A percentile compares a stretch with the other conserved stretches of the same genome.
phyloP scores from a whole-genome alignment of 2,888 invertebrate genomes.

The Ischnus inquisitorius region DNA sequence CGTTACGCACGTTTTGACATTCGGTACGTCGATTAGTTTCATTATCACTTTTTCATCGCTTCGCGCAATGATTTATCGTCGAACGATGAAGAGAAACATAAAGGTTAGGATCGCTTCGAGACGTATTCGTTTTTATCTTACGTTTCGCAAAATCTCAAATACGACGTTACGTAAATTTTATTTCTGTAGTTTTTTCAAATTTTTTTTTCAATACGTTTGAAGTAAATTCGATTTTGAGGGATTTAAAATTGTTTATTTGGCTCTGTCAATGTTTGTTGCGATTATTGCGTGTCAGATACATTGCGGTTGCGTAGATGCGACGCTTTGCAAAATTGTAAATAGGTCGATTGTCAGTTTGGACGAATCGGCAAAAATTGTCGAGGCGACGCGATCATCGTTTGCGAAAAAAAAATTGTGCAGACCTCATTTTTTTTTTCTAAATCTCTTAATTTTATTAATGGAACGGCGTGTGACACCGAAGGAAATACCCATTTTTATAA shows the following conservation, averaged over 20 bases:
- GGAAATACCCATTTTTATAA: too few relatives aligned
- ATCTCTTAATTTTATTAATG: too few relatives aligned
- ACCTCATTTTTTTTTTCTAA: too few relatives aligned
- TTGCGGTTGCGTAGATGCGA: not conserved
- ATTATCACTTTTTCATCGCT: not conserved
- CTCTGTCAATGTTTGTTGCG: too few relatives aligned
- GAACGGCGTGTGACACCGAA: too few relatives aligned
- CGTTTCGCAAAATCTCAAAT: not conserved
- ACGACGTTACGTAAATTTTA: not conserved
- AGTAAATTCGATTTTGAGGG: not conserved
- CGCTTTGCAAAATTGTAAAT: not conserved
- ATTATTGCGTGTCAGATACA: not conserved
- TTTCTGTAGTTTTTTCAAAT: too few relatives aligned
- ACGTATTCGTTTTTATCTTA: not conserved
- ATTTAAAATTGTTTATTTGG: too few relatives aligned
- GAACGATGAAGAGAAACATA: not conserved
- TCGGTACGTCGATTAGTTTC: constrained; percentile 83
- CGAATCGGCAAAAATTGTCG: not conserved
- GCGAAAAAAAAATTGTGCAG: too few relatives aligned
- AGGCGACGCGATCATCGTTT: too few relatives aligned
- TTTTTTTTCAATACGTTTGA: too few relatives aligned
- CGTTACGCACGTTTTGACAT: constrained; percentile 87
- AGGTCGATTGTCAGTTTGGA: not conserved
- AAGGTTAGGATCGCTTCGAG: constrained; percentile 32
- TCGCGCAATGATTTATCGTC: not conserved